A percentile compares a stretch with the other conserved stretches of the same genome.
phyloP scores from a whole-genome alignment of 2,113 vertebrate species.

The Synchiropus splendidus region DNA sequence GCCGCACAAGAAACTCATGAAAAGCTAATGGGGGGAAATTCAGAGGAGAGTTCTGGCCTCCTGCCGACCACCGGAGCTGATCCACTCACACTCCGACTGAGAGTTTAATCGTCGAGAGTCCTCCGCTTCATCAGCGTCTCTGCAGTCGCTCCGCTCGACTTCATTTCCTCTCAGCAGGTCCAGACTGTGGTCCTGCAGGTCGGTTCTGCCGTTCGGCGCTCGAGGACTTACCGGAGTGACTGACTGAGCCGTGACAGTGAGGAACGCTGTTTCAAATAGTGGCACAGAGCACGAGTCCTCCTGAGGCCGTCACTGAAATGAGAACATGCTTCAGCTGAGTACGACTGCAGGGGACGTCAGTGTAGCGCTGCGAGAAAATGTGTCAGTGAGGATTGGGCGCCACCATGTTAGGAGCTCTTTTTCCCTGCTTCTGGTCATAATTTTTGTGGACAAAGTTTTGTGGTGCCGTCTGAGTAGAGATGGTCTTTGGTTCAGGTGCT shows the following conservation, averaged over 20 bases:
- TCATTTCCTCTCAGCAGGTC: conserved; percentile 17
- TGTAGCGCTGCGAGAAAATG: too few relatives aligned
- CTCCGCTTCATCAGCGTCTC: conserved; percentile 13
- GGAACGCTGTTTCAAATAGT: too few relatives aligned
- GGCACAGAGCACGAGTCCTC: too few relatives aligned
- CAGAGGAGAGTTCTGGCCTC: neutral
- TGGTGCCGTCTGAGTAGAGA: too few relatives aligned
- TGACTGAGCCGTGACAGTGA: neutral
- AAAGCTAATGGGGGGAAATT: neutral
- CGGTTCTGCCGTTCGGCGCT: conserved; percentile 6
- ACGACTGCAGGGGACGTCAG: too few relatives aligned
- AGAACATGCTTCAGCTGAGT: too few relatives aligned
- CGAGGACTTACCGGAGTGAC: conserved; percentile 1
- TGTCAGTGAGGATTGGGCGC: too few relatives aligned
- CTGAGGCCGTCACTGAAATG: too few relatives aligned
- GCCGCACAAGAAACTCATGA: conserved; percentile 2
- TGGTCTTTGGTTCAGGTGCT: too few relatives aligned
- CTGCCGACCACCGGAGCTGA: conserved; percentile 3
- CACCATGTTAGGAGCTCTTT: too few relatives aligned
- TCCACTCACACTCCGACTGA: conserved; percentile 10
- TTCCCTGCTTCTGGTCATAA: too few relatives aligned
- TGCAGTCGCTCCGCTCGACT: conserved; percentile 6
- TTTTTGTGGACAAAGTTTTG: too few relatives aligned
- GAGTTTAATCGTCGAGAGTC: conserved; percentile 8
- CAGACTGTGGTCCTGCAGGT: conserved; percentile 11